Conservation (phyloP, 2,797 vertebrate species). For the Cetoscarus ocellatus region DNA sequence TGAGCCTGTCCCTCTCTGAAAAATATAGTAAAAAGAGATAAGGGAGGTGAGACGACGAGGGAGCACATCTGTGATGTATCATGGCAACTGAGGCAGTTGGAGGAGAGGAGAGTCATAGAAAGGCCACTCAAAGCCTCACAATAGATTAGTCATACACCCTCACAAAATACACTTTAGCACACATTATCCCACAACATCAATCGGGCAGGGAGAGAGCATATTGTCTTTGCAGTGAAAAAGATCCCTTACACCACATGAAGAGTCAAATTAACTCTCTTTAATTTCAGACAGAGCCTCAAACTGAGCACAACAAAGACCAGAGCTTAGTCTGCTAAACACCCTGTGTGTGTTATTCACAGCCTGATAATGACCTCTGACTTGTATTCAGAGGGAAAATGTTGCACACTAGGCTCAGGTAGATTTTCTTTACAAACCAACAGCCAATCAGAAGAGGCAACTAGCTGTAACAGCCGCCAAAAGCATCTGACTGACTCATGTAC, state of each 20-base stretch:
- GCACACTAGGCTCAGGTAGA: constrained; percentile 47
- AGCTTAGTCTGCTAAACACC: constrained; percentile 34
- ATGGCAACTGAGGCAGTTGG: constrained; percentile 77
- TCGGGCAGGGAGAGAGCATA: constrained; percentile 53
- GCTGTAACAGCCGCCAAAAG: constrained; percentile 22
- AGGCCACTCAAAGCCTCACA: constrained; percentile 61
- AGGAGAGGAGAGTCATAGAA: constrained; percentile 64
- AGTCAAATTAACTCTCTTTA: constrained; percentile 72
- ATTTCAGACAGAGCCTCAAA: constrained; percentile 50
- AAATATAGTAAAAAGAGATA: constrained; percentile 50
- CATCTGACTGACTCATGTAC: constrained; percentile 27
- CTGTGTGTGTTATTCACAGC: constrained; percentile 21
- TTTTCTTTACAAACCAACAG: constrained; percentile 26
- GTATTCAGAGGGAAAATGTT: constrained; percentile 24
- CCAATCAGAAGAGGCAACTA: constrained; percentile 44
- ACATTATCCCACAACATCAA: constrained; percentile 61
- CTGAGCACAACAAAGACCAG: constrained; percentile 51
- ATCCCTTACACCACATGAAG: constrained; percentile 51
- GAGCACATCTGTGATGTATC: constrained; percentile 69
- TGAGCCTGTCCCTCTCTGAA: constrained; percentile 35
- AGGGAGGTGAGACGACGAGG: constrained; percentile 53
- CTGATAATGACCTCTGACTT: constrained; percentile 49
- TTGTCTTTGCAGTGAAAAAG: constrained; percentile 67
- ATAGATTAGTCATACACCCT: constrained; percentile 58
- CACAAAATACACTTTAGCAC: constrained; percentile 52